phyloP scores from a whole-genome alignment of 2,797 vertebrate genomes.

The Thunnus albacares region DNA sequence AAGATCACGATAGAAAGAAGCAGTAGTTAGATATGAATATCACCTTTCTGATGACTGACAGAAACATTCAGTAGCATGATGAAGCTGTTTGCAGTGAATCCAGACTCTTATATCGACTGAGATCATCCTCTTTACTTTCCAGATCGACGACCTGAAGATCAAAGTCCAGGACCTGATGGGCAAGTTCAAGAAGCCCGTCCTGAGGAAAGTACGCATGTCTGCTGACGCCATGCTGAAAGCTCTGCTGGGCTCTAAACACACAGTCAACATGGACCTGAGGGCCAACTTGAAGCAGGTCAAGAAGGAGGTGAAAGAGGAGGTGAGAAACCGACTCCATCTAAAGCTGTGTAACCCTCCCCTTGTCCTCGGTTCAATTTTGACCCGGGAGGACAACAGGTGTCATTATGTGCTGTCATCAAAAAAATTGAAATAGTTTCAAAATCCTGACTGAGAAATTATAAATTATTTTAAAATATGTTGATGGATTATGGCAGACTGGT shows the following conservation, averaged over 20 bases:
- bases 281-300: constrained; percentile 98
- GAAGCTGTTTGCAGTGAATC: not conserved
- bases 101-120: not conserved
- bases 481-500: too few species aligned
- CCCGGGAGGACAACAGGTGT: too few species aligned
- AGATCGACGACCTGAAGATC: constrained; percentile 96
- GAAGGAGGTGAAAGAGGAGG: constrained; percentile 96
- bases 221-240: constrained; percentile 97
- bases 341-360: not conserved
- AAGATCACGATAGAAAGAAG: not conserved
- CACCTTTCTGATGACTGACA: not conserved
- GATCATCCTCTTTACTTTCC: not conserved
- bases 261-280: constrained; percentile 95
- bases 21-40: not conserved
- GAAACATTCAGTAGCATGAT: accelerated
- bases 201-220: constrained; percentile 95
- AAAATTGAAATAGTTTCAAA: too few species aligned
- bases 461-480: too few species aligned
- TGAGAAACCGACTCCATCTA: constrained; percentile 32
- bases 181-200: constrained; percentile 92
- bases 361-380: too few species aligned
- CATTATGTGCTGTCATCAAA: too few species aligned
- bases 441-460: too few species aligned
- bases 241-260: constrained; percentile 97
- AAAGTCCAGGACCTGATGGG: constrained; percentile 95